Evolutionary conservation across 2,113 vertebrate species (phyloP), one percentile per base, ranked within the genome.

Genomic region (Ginglymostoma cirratum): DNA sequence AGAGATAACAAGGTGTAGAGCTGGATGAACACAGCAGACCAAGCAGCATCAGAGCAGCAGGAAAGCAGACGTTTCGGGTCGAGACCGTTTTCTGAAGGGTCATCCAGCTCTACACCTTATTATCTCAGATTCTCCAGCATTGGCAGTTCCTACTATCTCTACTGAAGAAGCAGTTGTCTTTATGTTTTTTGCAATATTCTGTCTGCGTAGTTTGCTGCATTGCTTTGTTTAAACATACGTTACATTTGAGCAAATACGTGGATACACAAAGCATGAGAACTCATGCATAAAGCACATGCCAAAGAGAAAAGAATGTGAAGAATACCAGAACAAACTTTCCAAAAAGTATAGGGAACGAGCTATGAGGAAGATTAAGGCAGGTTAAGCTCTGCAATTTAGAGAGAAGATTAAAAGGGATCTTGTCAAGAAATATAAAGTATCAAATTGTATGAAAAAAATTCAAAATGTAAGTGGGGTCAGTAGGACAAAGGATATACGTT

Each of bases 401-500:
- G 30, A 92, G 89, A 38, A 93, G 89, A 93, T 93, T 93, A 93
- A 66, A 65, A 93, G 34, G 34, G 61, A 93, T 93, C 89, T 38
- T 6, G 2, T 93, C n/a, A 6, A 66, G 61, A 19, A 93, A 93
- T 38, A 66, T 93, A 66, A 67, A 66, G 61, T 66, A 93, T 93
- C 67, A 67, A 93, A 66, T 93, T 93, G 89, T 67, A 38, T 21
- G 89, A 19, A 19, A 93, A 93, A 90, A 93, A 93, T 66, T 65
- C 34, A 23, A 93, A 66, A 66, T 61, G 2, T 93, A 93, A 66
- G 34, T 66, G 89, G 89, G 61, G 19, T 92, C n/a, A 92, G 89
- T 92, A 65, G 89, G 89, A 66, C 89, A 93, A 38, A 93, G 89
- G 89, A 93, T 65, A 92, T 92, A 61, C 30, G 65, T 92, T n/a